phyloP scores from a whole-genome alignment of 2,113 vertebrate species.

The Thinocorus orbignyianus region DNA sequence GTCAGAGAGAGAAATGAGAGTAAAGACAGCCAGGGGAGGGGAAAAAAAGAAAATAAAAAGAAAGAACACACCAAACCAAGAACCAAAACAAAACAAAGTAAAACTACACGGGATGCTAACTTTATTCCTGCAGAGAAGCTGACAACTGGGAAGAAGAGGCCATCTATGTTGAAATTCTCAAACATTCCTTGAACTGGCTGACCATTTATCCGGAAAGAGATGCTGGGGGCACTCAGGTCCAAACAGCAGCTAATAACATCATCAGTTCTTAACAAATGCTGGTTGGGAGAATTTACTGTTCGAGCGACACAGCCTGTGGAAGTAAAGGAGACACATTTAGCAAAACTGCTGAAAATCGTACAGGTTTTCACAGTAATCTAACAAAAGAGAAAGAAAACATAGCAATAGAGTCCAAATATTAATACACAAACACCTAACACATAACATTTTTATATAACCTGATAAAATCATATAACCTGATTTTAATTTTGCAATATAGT shows the following conservation, averaged over 20 bases:
- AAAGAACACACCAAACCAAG: not conserved
- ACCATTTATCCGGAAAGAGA: conserved; percentile 96
- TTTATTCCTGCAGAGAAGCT: conserved; percentile 96
- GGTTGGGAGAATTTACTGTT: conserved; percentile 90
- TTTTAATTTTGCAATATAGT: not conserved
- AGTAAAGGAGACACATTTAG: not conserved
- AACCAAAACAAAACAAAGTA: not conserved
- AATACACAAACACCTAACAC: not conserved
- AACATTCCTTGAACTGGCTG: conserved; percentile 98
- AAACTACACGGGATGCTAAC: conserved; percentile 73
- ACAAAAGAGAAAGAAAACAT: not conserved
- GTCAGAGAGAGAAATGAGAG: not conserved
- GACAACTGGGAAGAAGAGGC: conserved; percentile 94
- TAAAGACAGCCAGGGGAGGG: not conserved
- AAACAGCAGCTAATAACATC: conserved; percentile 97
- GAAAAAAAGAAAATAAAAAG: not conserved
- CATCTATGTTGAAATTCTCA: conserved; percentile 96
- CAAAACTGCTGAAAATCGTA: not conserved
- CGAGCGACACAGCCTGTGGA: conserved; percentile 86
- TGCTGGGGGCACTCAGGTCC: conserved; percentile 92
- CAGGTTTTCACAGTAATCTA: not conserved
- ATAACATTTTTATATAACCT: too few species aligned
- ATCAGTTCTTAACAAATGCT: conserved; percentile 87
- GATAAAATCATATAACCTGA: not conserved
- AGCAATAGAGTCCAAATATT: not conserved